phyloP scores from a whole-genome alignment of 2,797 vertebrate species.

The Crocodylus rhombifer region DNA sequence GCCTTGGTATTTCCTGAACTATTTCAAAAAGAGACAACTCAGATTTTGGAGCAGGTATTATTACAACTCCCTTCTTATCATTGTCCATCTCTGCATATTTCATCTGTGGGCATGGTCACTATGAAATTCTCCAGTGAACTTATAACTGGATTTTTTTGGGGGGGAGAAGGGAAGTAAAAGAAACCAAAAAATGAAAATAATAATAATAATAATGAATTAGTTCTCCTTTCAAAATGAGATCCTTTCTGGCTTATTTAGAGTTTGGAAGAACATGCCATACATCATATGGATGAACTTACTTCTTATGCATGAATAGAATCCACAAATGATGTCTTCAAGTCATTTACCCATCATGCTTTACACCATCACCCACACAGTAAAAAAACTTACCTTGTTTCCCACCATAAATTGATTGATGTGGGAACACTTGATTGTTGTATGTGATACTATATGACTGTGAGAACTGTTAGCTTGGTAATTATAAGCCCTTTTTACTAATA shows the following conservation, averaged over 20 bases:
- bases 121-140: not conserved
- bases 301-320: not conserved
- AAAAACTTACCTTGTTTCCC: not conserved
- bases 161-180: not conserved
- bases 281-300: not conserved
- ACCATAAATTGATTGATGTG: not conserved
- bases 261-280: not conserved
- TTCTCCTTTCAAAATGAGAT: not conserved
- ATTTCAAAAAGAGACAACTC: not conserved
- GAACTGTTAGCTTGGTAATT: not conserved
- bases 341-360: not conserved
- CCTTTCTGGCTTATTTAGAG: not conserved
- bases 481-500: not conserved
- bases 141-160: not conserved
- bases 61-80: not conserved
- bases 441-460: not conserved
- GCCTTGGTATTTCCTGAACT: not conserved
- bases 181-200: not conserved
- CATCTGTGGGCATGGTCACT: not conserved
- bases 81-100: not conserved
- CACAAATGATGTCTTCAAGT: not conserved
- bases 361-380: not conserved
- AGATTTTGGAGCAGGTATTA: accelerated
- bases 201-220: not conserved
- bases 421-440: not conserved